Percentiles rank a stretch among this genome's conserved stretches.
phyloP scores from a whole-genome alignment of 1,140 invertebrate species.

The Brachionus calyciflorus region DNA sequence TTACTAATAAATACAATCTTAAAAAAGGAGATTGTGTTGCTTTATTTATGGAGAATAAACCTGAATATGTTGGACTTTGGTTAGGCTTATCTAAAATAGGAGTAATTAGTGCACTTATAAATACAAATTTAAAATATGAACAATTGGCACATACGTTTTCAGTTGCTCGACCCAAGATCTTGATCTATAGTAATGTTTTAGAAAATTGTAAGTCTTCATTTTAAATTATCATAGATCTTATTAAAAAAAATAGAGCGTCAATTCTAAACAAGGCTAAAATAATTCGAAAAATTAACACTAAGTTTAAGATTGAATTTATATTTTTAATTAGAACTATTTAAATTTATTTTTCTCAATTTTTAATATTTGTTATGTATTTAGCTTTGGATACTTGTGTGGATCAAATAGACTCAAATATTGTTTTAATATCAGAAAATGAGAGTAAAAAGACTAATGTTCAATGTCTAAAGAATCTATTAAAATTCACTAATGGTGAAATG shows the following conservation, averaged over 20 bases:
- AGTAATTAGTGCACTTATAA: constrained; percentile 78
- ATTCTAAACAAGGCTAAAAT: no score
- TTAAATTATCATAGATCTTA: no score
- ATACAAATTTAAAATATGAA: constrained; percentile 74
- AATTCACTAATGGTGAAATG: neutral
- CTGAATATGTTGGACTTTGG: constrained; percentile 82
- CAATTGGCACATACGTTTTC: constrained; percentile 76
- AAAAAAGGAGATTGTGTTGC: constrained; percentile 73
- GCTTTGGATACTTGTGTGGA: neutral
- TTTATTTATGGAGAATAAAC: constrained; percentile 76
- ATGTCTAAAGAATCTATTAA: neutral
- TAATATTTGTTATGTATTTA: neutral
- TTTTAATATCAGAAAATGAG: neutral
- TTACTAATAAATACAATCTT: neutral
- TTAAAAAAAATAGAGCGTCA: no score
- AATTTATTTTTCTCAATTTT: neutral
- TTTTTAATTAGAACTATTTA: no score
- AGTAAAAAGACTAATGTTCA: neutral
- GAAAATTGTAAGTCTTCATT: constrained; percentile 21
- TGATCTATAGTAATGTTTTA: constrained; percentile 63
- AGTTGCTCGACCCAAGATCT: constrained; percentile 73
- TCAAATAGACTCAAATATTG: neutral
- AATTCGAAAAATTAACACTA: no score
- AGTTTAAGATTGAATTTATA: no score
- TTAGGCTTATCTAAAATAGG: constrained; percentile 80